Conservation (phyloP, 2,797 vertebrate species). For the Sphaeramia orbicularis region DNA sequence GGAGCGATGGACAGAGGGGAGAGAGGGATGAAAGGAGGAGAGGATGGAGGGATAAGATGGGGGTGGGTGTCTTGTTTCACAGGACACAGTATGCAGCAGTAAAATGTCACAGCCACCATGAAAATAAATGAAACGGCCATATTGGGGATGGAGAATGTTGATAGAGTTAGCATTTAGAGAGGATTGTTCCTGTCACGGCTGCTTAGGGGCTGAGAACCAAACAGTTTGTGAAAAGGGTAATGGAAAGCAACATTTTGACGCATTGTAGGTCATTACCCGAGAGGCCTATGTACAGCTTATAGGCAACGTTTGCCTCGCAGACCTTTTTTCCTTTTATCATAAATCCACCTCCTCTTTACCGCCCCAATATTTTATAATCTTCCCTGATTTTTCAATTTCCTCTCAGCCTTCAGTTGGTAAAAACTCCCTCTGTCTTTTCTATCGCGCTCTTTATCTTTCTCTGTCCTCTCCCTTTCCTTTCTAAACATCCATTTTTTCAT, state of each 20-base stretch:
- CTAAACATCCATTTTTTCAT: conserved; percentile 45
- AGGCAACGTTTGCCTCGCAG: conserved; percentile 17
- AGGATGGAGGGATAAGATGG: conserved; percentile 44
- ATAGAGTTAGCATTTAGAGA: conserved; percentile 53
- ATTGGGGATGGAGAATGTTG: conserved; percentile 33
- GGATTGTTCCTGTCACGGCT: conserved; percentile 40
- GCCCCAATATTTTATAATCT: not conserved
- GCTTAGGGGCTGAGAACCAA: conserved; percentile 35
- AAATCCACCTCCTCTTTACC: conserved; percentile 2
- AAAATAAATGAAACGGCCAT: conserved; percentile 10
- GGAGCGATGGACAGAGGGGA: conserved; percentile 39
- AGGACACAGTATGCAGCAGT: conserved; percentile 26
- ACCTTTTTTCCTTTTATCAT: conserved; percentile 8
- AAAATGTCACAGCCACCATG: conserved; percentile 32
- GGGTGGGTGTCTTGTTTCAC: conserved; percentile 56
- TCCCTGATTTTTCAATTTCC: conserved; percentile 5
- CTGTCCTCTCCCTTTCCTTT: conserved; percentile 32
- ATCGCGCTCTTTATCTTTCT: conserved; percentile 24
- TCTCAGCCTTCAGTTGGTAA: conserved; percentile 8
- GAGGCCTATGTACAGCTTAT: conserved; percentile 22
- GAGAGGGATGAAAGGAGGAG: conserved; percentile 45
- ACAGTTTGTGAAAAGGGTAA: conserved; percentile 53
- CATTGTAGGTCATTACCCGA: conserved; percentile 27
- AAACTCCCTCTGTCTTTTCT: conserved; percentile 20
- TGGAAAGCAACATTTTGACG: conserved; percentile 27